A percentile compares a stretch with the other conserved stretches of the same genome.
These are phyloP conservation scores for Nomada hirtipes DNA, from an alignment of 2,888 invertebrate species.

Conservation along the genomic window DNA sequence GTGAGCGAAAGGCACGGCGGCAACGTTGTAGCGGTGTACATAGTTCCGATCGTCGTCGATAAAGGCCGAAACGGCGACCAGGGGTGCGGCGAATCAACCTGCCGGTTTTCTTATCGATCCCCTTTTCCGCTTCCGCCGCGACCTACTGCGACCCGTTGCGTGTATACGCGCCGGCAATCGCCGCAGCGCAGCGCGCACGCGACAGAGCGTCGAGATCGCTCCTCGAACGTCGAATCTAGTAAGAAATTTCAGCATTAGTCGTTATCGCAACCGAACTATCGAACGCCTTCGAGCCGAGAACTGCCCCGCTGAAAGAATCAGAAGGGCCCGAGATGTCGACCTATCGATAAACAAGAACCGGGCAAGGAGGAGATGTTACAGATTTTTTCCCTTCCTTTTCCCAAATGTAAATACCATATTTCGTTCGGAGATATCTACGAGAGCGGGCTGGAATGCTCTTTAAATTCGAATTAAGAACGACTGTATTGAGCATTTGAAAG, in stretches of 20 bases:
- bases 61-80: constrained; percentile 29
- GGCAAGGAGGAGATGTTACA: too few relatives aligned
- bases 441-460: too few relatives aligned
- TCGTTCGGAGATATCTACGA: too few relatives aligned
- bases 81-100: constrained; percentile 28
- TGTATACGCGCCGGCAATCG: background rate
- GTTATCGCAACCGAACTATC: background rate
- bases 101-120: constrained; percentile 28
- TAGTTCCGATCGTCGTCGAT: constrained; percentile 26
- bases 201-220: background rate
- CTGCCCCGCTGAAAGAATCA: background rate
- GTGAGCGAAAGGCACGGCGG: constrained; percentile 10
- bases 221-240: background rate
- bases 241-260: background rate
- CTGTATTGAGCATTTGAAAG: too few relatives aligned
- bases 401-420: too few relatives aligned
- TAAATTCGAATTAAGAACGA: too few relatives aligned
- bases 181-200: background rate
- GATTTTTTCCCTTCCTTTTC: too few relatives aligned
- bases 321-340: too few relatives aligned
- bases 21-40: too few relatives aligned
- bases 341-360: background rate
- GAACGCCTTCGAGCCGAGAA: background rate
- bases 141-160: background rate
- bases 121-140: constrained; percentile 35